Conservation (phyloP, 2,888 invertebrate genomes). For the Gastracanthus pulcherrimus region DNA sequence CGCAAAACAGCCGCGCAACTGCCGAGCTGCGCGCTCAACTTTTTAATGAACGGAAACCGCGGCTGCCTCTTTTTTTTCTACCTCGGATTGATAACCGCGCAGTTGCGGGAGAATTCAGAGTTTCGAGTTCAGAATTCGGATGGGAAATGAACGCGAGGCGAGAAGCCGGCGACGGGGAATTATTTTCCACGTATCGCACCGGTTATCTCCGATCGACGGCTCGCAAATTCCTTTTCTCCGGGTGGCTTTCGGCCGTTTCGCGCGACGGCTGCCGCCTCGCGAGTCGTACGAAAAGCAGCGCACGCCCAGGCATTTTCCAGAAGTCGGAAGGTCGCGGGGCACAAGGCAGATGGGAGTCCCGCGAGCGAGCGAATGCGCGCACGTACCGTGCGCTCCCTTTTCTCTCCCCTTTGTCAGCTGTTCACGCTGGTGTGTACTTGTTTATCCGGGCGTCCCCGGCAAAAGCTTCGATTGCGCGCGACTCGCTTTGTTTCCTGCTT, state of each 20-base stretch:
- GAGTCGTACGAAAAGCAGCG: constrained; percentile 20
- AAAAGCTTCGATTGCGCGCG: too few species aligned
- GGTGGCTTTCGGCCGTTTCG: background rate
- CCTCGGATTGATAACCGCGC: too few species aligned
- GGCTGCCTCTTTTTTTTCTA: constrained; percentile 1
- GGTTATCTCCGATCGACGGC: constrained; percentile 48
- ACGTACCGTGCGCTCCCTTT: too few species aligned
- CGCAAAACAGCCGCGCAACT: background rate
- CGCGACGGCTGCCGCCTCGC: too few species aligned
- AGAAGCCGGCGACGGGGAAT: too few species aligned
- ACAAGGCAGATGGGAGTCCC: background rate
- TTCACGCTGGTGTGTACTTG: too few species aligned
- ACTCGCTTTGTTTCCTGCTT: background rate
- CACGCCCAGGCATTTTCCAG: constrained; percentile 7
- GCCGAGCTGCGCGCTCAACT: background rate
- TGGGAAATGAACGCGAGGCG: background rate
- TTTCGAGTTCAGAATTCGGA: too few species aligned
- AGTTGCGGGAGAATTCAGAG: too few species aligned
- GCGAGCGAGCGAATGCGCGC: background rate
- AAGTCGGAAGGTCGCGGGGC: background rate
- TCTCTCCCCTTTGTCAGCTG: too few species aligned
- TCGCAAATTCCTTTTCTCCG: constrained; percentile 28
- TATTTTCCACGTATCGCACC: constrained; percentile 57
- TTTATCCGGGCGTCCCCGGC: background rate
- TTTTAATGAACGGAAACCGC: constrained; percentile 49